Percentiles rank a stretch among this genome's conserved stretches.
phyloP scores from a whole-genome alignment of 1,140 invertebrate genomes.

The Aphelinus certus region DNA sequence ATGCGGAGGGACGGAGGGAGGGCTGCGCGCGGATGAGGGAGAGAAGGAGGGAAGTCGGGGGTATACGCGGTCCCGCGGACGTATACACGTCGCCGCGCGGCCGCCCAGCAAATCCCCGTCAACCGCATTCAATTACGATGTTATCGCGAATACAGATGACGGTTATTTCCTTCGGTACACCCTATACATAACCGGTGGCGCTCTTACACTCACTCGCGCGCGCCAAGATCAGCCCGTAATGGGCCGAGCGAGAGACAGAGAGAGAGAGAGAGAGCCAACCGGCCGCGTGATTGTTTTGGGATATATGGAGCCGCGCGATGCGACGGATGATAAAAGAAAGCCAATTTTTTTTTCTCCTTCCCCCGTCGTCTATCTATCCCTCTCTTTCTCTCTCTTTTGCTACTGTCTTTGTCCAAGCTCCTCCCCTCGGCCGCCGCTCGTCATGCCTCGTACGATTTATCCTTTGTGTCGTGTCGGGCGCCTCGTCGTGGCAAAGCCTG shows the following conservation, averaged over 20 bases:
- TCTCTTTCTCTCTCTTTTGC: too few species aligned
- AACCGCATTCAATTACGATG: slow-evolving; percentile 70
- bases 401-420: too few species aligned
- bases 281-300: slow-evolving; percentile 64
- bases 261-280: slow-evolving; percentile 19
- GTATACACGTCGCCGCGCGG: slow-evolving; percentile 42
- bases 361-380: background rate
- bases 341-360: slow-evolving; percentile 43
- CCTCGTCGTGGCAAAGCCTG: too few species aligned
- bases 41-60: slow-evolving; percentile 40
- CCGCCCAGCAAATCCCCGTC: slow-evolving; percentile 66
- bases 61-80: slow-evolving; percentile 7
- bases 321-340: slow-evolving; percentile 46
- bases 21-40: slow-evolving; percentile 16
- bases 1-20: slow-evolving; percentile 25
- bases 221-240: slow-evolving; percentile 59
- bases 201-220: slow-evolving; percentile 47
- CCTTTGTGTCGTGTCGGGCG: too few species aligned
- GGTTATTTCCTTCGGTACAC: slow-evolving; percentile 70
- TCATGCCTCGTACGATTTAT: too few species aligned
- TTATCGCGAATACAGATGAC: slow-evolving; percentile 70
- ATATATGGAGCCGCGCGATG: slow-evolving; percentile 54
- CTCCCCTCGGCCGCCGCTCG: background rate
- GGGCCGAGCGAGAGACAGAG: slow-evolving; percentile 31
- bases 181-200: slow-evolving; percentile 63